A percentile compares a stretch with the other conserved stretches of the same genome.
Evolutionary conservation across 2,888 invertebrate genomes (phyloP).

Genomic region (Apodemia mormo): DNA sequence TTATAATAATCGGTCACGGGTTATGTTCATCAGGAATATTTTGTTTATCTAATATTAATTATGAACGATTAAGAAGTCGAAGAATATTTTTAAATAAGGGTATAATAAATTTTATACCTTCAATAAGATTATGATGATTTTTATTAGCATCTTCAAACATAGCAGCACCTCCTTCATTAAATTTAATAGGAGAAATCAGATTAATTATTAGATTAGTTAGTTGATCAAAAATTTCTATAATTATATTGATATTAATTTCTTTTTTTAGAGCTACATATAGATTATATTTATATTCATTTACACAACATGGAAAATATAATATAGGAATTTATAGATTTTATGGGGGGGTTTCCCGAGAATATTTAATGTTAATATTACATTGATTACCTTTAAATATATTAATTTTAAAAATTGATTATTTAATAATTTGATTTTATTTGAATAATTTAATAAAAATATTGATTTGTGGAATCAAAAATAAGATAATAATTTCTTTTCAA

Average conservation of each 20-base stretch:
- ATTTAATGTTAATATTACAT: constrained; percentile 83
- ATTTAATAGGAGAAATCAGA: constrained; percentile 85
- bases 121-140: constrained; percentile 84
- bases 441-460: constrained; percentile 86
- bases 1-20: constrained; percentile 85
- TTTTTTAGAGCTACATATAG: constrained; percentile 86
- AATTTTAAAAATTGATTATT: constrained; percentile 78
- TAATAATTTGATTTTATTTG: constrained; percentile 80
- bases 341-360: constrained; percentile 75
- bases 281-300: constrained; percentile 83
- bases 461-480: constrained; percentile 85
- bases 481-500: constrained; percentile 59
- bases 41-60: constrained; percentile 84
- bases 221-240: constrained; percentile 72
- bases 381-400: constrained; percentile 84
- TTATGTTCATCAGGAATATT: constrained; percentile 85
- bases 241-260: constrained; percentile 79
- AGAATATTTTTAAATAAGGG: constrained; percentile 84
- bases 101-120: constrained; percentile 81
- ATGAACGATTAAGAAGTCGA: constrained; percentile 83
- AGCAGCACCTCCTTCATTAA: constrained; percentile 84
- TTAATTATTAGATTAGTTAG: constrained; percentile 82
- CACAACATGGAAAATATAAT: constrained; percentile 83
- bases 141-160: constrained; percentile 84
- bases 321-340: constrained; percentile 74